These are phyloP conservation scores for Neolamprologus fasciatus DNA, from an alignment of 2,113 vertebrate species.

Conservation along the genomic window DNA sequence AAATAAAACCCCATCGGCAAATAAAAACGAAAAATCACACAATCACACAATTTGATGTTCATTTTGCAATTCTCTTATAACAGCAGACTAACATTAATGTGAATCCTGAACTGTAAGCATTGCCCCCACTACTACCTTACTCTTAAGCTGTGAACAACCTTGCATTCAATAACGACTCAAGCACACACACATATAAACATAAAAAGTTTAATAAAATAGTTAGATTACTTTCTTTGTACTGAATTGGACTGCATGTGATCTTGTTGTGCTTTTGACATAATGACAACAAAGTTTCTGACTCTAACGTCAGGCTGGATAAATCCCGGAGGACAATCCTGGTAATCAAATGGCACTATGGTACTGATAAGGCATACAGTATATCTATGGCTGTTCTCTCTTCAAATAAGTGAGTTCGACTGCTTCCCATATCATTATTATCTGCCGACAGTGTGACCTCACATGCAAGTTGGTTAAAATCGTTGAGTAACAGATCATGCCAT, in stretches of 20 bases:
- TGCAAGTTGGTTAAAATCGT: background rate
- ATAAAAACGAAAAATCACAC: no score
- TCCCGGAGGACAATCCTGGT: background rate
- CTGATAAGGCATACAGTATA: background rate
- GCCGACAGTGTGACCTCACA: background rate
- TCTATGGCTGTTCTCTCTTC: background rate
- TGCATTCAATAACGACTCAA: background rate
- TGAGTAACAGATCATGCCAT: background rate
- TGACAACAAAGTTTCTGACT: background rate
- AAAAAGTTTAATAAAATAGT: background rate
- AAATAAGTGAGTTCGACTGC: background rate
- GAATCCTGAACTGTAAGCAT: background rate
- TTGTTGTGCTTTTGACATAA: background rate
- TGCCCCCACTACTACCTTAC: background rate
- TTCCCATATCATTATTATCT: background rate
- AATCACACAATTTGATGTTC: background rate
- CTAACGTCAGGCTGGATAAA: background rate
- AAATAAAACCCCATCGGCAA: no score
- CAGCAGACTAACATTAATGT: background rate
- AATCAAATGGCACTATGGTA: background rate
- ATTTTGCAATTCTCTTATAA: background rate
- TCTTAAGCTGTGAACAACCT: background rate
- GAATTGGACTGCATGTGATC: background rate
- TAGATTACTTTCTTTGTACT: background rate
- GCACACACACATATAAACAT: background rate